phyloP scores from a whole-genome alignment of 2,113 vertebrate genomes.

The Coracopsis vasa region DNA sequence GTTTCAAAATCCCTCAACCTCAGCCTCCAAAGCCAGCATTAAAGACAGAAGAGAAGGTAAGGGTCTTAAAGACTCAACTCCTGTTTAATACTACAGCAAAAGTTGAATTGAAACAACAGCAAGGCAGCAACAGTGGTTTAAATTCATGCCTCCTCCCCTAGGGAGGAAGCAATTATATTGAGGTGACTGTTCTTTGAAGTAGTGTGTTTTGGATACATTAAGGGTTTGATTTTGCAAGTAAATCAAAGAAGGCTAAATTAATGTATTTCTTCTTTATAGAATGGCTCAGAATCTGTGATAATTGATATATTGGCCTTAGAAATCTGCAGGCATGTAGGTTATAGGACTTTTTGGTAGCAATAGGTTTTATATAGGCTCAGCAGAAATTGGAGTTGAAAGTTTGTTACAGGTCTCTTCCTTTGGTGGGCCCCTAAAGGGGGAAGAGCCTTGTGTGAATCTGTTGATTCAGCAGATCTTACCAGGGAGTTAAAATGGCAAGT shows the following conservation, averaged over 20 bases:
- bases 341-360: background rate
- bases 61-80: background rate
- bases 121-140: background rate
- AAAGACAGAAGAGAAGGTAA: slow-evolving; percentile 95
- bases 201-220: background rate
- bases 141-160: background rate
- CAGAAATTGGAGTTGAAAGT: background rate
- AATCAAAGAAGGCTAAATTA: background rate
- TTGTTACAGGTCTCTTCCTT: background rate
- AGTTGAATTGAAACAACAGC: background rate
- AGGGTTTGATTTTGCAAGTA: background rate
- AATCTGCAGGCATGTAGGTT: background rate
- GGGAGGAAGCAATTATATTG: background rate
- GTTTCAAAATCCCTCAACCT: slow-evolving; percentile 95
- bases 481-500: background rate
- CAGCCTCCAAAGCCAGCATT: slow-evolving; percentile 94
- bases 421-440: background rate
- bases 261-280: background rate
- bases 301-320: background rate
- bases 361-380: background rate
- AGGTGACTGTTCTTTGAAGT: background rate
- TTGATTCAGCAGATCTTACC: background rate
- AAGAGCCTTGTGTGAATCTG: background rate
- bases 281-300: background rate
- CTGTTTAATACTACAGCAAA: background rate